Evolutionary conservation across 2,888 invertebrate genomes (phyloP).

Genomic region (Lysandra bellargus): DNA sequence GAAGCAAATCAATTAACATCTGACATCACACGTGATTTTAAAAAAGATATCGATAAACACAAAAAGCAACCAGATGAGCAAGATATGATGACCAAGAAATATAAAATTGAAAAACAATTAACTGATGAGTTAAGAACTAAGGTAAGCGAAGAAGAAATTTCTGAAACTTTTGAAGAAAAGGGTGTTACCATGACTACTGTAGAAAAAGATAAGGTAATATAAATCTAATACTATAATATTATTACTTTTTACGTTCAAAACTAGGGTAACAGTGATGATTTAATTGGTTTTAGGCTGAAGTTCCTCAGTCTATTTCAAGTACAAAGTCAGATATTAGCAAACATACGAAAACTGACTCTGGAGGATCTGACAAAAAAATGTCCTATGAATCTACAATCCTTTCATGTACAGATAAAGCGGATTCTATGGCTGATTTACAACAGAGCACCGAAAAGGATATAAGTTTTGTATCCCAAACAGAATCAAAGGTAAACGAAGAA

Average conservation of each 20-base stretch:
- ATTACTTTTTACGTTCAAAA: neutral
- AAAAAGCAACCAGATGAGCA: conserved; percentile 52
- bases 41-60: conserved; percentile 48
- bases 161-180: conserved; percentile 65
- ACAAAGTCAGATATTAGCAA: conserved; percentile 67
- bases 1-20: conserved; percentile 52
- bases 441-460: conserved; percentile 74
- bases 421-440: conserved; percentile 71
- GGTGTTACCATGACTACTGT: conserved; percentile 58
- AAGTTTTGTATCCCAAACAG: conserved; percentile 75
- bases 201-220: conserved; percentile 59
- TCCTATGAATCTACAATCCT: conserved; percentile 68
- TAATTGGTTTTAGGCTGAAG: conserved; percentile 58
- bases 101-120: conserved; percentile 58
- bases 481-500: conserved; percentile 64
- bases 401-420: conserved; percentile 68
- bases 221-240: neutral
- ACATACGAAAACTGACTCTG: conserved; percentile 72
- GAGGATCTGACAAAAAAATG: conserved; percentile 66
- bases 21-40: conserved; percentile 48
- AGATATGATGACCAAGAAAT: conserved; percentile 48
- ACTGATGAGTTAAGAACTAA: conserved; percentile 59
- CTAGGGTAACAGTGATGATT: neutral
- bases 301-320: conserved; percentile 63
- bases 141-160: conserved; percentile 65